A percentile compares a stretch with the other conserved stretches of the same genome.
These are phyloP conservation scores for Oceanodroma tethys DNA, from an alignment of 2,113 vertebrate species.

Conservation along the genomic window DNA sequence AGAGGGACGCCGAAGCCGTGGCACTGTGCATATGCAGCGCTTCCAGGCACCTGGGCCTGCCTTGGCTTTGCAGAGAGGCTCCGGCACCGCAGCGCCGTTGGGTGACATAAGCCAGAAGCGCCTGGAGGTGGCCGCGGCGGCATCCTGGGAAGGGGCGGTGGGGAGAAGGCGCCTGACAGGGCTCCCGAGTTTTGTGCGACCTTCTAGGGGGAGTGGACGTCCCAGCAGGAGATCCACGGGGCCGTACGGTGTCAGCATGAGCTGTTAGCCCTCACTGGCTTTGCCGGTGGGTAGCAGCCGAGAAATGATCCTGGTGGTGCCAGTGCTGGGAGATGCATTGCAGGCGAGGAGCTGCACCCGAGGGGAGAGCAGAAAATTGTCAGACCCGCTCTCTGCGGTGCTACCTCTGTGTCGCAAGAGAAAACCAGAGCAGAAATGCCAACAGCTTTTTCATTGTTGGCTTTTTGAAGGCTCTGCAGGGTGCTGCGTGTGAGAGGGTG, in stretches of 20 bases:
- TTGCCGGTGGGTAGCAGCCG: neutral
- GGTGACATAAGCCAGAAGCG: neutral
- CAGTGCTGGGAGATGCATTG: neutral
- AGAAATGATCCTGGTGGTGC: neutral
- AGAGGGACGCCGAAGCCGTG: neutral
- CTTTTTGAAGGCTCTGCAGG: neutral
- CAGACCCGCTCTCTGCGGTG: neutral
- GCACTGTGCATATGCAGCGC: neutral
- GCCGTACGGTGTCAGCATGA: rapidly evolving
- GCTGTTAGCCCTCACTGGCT: neutral
- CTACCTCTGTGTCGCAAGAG: neutral
- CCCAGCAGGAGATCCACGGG: neutral
- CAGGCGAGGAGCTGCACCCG: neutral
- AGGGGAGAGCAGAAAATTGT: neutral
- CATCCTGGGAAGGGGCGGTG: neutral
- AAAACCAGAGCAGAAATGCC: neutral
- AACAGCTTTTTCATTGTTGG: neutral
- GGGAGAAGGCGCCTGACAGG: neutral
- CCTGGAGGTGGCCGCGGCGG: neutral
- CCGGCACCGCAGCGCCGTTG: rapidly evolving
- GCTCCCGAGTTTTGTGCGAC: neutral
- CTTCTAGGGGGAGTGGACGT: neutral
- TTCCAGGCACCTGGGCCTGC: conserved; percentile 41
- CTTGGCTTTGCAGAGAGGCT: neutral
- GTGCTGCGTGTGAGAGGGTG: neutral